Conservation (phyloP, 2,113 vertebrate genomes). For the Solea senegalensis region DNA sequence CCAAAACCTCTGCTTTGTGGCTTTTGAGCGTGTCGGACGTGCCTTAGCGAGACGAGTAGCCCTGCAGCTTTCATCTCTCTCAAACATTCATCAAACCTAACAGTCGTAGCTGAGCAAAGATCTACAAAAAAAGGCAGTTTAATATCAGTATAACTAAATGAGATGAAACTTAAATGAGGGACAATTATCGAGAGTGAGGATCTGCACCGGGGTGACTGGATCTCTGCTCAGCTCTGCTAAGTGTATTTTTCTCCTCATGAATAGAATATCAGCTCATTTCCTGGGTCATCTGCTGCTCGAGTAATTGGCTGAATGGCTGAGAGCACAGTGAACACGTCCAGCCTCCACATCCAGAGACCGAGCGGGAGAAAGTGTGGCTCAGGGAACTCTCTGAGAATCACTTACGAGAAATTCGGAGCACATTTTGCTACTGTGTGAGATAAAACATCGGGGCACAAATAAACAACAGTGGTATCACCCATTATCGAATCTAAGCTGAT, state of each 20-base stretch:
- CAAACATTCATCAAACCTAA: slow-evolving; percentile 50
- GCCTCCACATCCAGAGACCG: slow-evolving; percentile 11
- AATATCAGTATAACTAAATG: slow-evolving; percentile 36
- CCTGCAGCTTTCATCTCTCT: background rate
- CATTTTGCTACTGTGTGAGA: background rate
- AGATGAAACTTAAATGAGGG: slow-evolving; percentile 63
- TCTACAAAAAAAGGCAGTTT: slow-evolving; percentile 7
- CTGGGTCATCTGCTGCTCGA: slow-evolving; percentile 59
- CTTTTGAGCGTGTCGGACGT: background rate
- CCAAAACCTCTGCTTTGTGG: too few relatives aligned
- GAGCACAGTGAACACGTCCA: slow-evolving; percentile 23
- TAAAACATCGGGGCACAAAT: background rate
- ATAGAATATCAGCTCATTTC: slow-evolving; percentile 70
- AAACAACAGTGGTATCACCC: background rate
- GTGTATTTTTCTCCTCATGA: slow-evolving; percentile 64
- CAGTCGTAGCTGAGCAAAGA: background rate
- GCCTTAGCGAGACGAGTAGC: background rate
- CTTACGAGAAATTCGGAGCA: background rate
- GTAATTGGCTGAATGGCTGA: slow-evolving; percentile 52
- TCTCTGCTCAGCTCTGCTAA: slow-evolving; percentile 49
- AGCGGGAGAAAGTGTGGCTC: background rate
- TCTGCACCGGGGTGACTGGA: slow-evolving; percentile 36
- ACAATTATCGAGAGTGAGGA: slow-evolving; percentile 40
- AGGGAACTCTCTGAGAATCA: slow-evolving; percentile 2
- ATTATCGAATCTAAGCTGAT: background rate